Base-by-base conservation (phyloP, 1,140 invertebrate genomes). In the Leptestheria dahalacensis region DNA sequence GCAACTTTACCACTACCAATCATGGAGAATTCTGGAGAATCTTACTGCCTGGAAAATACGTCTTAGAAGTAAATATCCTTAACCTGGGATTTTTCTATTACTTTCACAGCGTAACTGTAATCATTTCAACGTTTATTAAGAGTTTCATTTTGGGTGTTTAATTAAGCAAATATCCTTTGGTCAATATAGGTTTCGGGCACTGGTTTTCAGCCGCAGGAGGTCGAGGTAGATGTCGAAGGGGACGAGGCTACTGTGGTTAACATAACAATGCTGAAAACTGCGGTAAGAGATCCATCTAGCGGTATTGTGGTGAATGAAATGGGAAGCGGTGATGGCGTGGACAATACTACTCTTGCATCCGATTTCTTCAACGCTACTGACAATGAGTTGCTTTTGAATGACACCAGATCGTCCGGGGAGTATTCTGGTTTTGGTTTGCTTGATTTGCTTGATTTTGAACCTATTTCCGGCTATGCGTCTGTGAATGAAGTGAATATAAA, bases 11-110 rank as follows among this genome's bases (percentile, higher is more conserved):
- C 67, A 89, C 86, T 3, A 92, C 88, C 1, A 86, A 88, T 70
- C 86, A 89, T 65, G 91, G 91, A 21, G 90, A 94, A 74, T 94
- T 90, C 73, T 93, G 89, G 89, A 79, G 88, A 62, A 85, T 92
- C 33, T 73, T 92, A 9, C 66, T 91, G 50, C 89, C 89, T 2
- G 89, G 89, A 65, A 74, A 80, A 48, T 91, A 93, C 71, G 84
- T 82, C 65, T 69, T 92, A 24, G 85, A 91, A 76, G 88, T 89
- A 73, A 72, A 66, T 64, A 24, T 50, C 18, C 25, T 26, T 41
- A 9, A 15, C 1, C 20, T 1, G 28, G n/a, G 23, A 12, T n/a
- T 25, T 12, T 20, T 49, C n/a, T 18, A 46, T 58, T 55, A 6
- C n/a, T 53, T 53, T 53, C 25, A 6, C 4, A 2, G 0, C 26